Evolutionary conservation across 1,140 invertebrate genomes (phyloP).

Genomic region (Orchesella cincta): DNA sequence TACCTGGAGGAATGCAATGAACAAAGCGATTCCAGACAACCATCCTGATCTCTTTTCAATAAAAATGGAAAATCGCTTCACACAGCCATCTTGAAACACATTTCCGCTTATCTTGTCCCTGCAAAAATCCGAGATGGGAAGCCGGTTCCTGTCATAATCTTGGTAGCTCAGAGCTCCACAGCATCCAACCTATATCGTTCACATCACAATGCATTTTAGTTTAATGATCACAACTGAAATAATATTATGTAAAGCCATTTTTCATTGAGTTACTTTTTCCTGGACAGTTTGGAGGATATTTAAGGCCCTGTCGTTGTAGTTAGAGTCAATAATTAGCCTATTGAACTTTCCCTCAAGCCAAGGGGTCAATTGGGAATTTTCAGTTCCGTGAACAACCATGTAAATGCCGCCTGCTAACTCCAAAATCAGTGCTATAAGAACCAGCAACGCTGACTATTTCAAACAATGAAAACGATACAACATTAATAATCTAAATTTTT

Average conservation of each 20-base stretch:
- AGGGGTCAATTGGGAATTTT: slow-evolving; percentile 74
- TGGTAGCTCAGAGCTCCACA: slow-evolving; percentile 79
- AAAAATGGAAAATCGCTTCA: slow-evolving; percentile 80
- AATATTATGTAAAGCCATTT: slow-evolving; percentile 36
- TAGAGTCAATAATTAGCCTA: slow-evolving; percentile 70
- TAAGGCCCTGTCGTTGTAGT: slow-evolving; percentile 63
- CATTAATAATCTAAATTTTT: neutral
- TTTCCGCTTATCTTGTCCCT: slow-evolving; percentile 83
- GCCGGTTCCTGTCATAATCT: slow-evolving; percentile 73
- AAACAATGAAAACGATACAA: neutral
- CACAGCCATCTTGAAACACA: slow-evolving; percentile 81
- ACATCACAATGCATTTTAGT: slow-evolving; percentile 4
- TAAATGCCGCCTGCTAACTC: slow-evolving; percentile 74
- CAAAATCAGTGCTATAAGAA: slow-evolving; percentile 66
- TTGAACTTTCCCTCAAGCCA: slow-evolving; percentile 69
- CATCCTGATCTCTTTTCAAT: slow-evolving; percentile 78
- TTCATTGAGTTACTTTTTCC: slow-evolving; percentile 70
- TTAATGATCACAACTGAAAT: neutral
- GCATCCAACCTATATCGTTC: slow-evolving; percentile 70
- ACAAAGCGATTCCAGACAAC: slow-evolving; percentile 76
- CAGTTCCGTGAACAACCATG: slow-evolving; percentile 74
- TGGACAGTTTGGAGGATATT: slow-evolving; percentile 74
- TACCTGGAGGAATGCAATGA: slow-evolving; percentile 72
- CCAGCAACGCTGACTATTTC: slow-evolving; percentile 38
- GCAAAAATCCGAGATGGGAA: slow-evolving; percentile 77